Conservation (phyloP, 2,888 invertebrate genomes). For the Bursaphelenchus okinawaensis region DNA sequence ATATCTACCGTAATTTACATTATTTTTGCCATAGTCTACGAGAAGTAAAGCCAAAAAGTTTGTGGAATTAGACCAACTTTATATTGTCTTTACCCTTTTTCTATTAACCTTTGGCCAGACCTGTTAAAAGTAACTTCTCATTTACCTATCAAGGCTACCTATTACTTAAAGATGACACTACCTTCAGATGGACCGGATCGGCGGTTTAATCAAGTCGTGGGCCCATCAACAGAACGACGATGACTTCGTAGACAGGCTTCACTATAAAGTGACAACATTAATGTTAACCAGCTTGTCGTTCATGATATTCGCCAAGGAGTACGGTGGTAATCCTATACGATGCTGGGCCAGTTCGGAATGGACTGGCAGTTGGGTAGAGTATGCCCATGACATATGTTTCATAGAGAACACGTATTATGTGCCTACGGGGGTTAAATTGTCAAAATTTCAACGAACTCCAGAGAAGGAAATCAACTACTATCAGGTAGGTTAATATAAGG, state of each 20-base stretch:
- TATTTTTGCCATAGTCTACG: too few relatives aligned
- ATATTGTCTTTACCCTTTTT: too few relatives aligned
- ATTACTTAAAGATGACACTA: too few relatives aligned
- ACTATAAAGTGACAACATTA: conserved; percentile 59
- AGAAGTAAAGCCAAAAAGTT: too few relatives aligned
- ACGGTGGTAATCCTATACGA: conserved; percentile 27
- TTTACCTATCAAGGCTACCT: too few relatives aligned
- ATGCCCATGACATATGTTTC: conserved; percentile 37
- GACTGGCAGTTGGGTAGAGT: conserved; percentile 24
- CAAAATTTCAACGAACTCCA: background rate
- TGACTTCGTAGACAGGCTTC: conserved; percentile 60
- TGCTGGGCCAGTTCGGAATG: conserved; percentile 30
- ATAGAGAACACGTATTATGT: conserved; percentile 61
- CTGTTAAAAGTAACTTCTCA: background rate
- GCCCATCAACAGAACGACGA: conserved; percentile 45
- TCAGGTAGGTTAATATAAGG: too few relatives aligned
- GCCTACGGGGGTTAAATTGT: conserved; percentile 24
- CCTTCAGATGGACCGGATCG: conserved; percentile 1
- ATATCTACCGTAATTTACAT: too few relatives aligned
- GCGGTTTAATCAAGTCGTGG: background rate
- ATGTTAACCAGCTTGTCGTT: conserved; percentile 59
- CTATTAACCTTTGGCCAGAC: too few relatives aligned
- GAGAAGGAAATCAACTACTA: conserved; percentile 45
- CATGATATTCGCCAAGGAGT: conserved; percentile 58
- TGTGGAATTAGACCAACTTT: too few relatives aligned